phyloP scores from a whole-genome alignment of 2,797 vertebrate species.

The Eospalax fontanierii region DNA sequence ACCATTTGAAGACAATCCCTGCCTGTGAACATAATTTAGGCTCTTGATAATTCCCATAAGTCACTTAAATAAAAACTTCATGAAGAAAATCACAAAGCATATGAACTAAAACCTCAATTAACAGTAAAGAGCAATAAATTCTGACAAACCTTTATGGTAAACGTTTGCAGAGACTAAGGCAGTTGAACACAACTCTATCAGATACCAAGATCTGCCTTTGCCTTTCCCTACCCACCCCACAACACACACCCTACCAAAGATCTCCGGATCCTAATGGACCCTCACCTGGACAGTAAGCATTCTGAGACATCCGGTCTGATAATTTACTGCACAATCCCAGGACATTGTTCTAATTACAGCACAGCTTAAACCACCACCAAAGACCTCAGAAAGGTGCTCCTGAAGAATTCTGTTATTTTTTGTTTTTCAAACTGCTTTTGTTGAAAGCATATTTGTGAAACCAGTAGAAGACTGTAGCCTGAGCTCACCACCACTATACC shows the following conservation, averaged over 20 bases:
- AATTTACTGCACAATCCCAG: slow-evolving; percentile 50
- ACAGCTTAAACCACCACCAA: slow-evolving; percentile 32
- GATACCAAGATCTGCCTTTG: background rate
- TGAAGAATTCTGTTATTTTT: slow-evolving; percentile 68
- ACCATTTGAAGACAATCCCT: slow-evolving; percentile 58
- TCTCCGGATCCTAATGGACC: slow-evolving; percentile 31
- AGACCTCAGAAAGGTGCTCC: slow-evolving; percentile 79
- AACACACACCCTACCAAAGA: background rate
- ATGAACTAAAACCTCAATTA: slow-evolving; percentile 63
- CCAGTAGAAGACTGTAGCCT: slow-evolving; percentile 19
- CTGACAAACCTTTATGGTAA: slow-evolving; percentile 7
- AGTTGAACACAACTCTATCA: background rate
- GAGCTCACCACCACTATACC: slow-evolving; percentile 28
- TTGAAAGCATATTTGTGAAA: slow-evolving; percentile 76
- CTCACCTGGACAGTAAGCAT: slow-evolving; percentile 24
- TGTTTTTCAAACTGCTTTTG: slow-evolving; percentile 75
- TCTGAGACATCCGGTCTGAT: slow-evolving; percentile 61
- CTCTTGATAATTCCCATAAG: slow-evolving; percentile 53
- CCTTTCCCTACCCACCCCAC: background rate
- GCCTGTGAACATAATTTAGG: slow-evolving; percentile 41
- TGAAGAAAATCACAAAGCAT: slow-evolving; percentile 69
- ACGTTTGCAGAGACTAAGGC: background rate
- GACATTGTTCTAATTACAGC: slow-evolving; percentile 72
- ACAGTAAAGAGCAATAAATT: slow-evolving; percentile 68
- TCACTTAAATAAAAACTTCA: slow-evolving; percentile 60